Conservation (phyloP, 2,113 vertebrate genomes). For the Nyctibius bracteatus region DNA sequence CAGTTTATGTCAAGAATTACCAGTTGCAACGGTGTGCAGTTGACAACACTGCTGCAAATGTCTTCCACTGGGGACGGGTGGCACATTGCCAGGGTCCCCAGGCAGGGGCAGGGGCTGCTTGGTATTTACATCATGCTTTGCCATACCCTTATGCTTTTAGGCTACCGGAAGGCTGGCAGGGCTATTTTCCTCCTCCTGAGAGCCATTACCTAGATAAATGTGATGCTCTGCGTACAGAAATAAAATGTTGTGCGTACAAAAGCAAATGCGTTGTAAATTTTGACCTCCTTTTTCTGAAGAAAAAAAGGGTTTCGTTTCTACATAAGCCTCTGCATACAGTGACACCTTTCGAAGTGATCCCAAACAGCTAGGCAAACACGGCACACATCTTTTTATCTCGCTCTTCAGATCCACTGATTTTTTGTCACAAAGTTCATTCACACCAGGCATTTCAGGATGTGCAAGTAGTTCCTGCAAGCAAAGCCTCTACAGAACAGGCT, state of each 20-base stretch:
- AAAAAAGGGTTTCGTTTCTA: background rate
- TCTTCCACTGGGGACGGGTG: background rate
- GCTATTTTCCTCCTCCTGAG: background rate
- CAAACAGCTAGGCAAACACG: background rate
- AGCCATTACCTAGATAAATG: conserved; percentile 13
- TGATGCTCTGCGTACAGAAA: background rate
- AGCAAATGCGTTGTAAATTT: conserved; percentile 34
- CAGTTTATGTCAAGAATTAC: background rate
- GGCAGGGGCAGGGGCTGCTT: background rate
- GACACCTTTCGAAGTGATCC: background rate
- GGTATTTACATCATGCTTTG: background rate
- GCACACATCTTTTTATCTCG: background rate
- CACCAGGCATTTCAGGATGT: conserved; percentile 12
- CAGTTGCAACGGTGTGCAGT: background rate
- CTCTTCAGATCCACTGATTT: conserved; percentile 19
- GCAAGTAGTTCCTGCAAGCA: background rate
- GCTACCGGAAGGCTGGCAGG: background rate
- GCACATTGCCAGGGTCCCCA: background rate
- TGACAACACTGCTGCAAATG: background rate
- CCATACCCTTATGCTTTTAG: background rate
- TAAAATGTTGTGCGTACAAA: background rate
- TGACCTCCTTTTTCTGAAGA: conserved; percentile 19
- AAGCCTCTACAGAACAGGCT: background rate
- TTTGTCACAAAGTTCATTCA: background rate
- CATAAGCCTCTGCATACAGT: background rate